These are phyloP conservation scores for Atethmia centrago DNA, from an alignment of 2,888 invertebrate genomes.

Conservation along the genomic window DNA sequence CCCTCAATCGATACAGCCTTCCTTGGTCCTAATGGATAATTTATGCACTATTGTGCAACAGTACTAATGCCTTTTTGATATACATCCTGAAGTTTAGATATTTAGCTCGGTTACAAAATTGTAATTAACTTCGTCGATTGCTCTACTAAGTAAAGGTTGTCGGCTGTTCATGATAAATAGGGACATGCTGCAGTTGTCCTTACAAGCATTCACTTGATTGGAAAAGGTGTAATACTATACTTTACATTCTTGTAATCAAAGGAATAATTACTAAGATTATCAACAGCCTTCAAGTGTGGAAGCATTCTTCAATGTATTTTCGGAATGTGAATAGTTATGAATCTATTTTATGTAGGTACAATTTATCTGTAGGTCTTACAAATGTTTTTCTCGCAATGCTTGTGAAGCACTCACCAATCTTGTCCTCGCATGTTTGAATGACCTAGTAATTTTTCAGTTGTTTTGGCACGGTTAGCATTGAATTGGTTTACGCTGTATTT, in stretches of 20 bases:
- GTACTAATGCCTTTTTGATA: constrained; percentile 59
- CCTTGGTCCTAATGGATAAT: constrained; percentile 37
- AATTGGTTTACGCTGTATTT: not conserved
- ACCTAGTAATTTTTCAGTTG: not conserved
- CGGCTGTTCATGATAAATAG: constrained; percentile 3
- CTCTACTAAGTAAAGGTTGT: constrained; percentile 29
- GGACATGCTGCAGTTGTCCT: constrained; percentile 19
- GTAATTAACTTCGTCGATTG: constrained; percentile 54
- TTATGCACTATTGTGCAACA: constrained; percentile 63
- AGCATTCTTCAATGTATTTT: constrained; percentile 41
- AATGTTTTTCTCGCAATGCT: not conserved
- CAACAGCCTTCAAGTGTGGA: constrained; percentile 22
- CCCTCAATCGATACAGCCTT: constrained; percentile 47
- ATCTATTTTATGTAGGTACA: not conserved
- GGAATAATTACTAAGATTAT: constrained; percentile 28
- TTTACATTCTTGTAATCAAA: constrained; percentile 38
- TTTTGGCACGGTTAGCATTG: too few species aligned
- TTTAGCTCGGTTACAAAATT: constrained; percentile 56
- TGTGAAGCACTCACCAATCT: not conserved
- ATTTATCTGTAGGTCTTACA: not conserved
- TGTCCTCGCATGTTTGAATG: not conserved
- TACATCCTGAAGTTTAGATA: constrained; percentile 60
- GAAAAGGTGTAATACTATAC: constrained; percentile 46
- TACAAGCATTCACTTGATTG: constrained; percentile 34
- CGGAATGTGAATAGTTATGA: constrained; percentile 33